These are phyloP conservation scores for Hemichromis elongatus DNA, from an alignment of 2,113 vertebrate genomes.

Conservation along the genomic window DNA sequence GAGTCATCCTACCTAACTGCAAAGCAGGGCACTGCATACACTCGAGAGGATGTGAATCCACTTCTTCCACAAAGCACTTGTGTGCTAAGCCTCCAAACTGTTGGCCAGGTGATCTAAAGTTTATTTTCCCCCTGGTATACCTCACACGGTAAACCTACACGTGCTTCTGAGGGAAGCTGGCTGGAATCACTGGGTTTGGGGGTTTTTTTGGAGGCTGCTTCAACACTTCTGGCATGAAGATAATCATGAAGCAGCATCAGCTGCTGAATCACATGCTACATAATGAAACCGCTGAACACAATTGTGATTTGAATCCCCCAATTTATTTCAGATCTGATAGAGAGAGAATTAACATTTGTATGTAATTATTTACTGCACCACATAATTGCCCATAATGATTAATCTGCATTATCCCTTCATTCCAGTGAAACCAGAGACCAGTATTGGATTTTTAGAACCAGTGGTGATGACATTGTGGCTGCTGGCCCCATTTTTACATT, in stretches of 20 bases:
- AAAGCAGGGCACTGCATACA: constrained; percentile 24
- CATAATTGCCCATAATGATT: constrained; percentile 7
- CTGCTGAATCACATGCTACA: background rate
- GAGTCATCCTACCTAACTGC: constrained; percentile 28
- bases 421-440: background rate
- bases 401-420: background rate
- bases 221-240: background rate
- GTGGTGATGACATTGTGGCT: background rate
- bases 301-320: background rate
- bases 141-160: constrained; percentile 43
- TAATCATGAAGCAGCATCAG: background rate
- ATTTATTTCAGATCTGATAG: constrained; percentile 28
- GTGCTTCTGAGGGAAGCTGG: background rate
- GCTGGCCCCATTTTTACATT: background rate
- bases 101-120: constrained; percentile 19
- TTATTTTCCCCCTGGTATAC: constrained; percentile 26
- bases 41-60: constrained; percentile 54
- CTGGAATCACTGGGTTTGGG: background rate
- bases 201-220: background rate
- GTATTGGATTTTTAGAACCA: background rate
- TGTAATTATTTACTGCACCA: constrained; percentile 3
- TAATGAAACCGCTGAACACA: background rate
- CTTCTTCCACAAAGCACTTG: constrained; percentile 57
- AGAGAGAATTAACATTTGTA: background rate
- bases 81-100: constrained; percentile 45